Base-by-base conservation (phyloP, 1,140 invertebrate species). In the Cepaea nemoralis region DNA sequence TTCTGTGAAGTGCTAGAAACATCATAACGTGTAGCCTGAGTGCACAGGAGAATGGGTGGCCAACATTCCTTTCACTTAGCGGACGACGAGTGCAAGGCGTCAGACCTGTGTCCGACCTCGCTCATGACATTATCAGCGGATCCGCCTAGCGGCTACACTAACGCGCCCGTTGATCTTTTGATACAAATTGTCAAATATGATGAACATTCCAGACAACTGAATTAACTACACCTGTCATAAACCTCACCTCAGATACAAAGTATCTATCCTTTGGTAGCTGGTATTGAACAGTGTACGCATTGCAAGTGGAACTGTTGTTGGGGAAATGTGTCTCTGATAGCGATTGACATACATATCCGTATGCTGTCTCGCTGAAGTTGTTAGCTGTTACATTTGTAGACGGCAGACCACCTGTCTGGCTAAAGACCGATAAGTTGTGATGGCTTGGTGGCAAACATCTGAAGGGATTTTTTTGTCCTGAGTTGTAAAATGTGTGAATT, bases 381-480 rank as follows among this genome's bases (percentile, higher is more conserved):
- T 2, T 31, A 31, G 33, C 19, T 31, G 10, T 63, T 2, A 16
- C 12, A 31, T 16, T 16, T 31, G 19, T 31, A 31, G 27, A 22
- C 3, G 19, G 3, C 50, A 55, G 2, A 24, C 50, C 50, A 22
- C 19, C 50, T 22, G 3, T 10, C 16, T 55, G 8, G n/a, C 5
- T 24, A 8, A 22, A 27, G 5, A 35, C 37, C 24, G 69, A 39
- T 19, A 1, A 8, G 69, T 39, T 39, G 37, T 40, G 35, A 71
- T 14, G 16, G n/a, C 0, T 10, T 71, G 19, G 5, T 27, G 37
- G 8, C 6, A 3, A 24, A 71, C 69, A 71, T 27, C 6, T 10
- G 59, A 63, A 63, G 27, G 59, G 59, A 63, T 63, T 63, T 63
- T 63, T 63, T 27, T 63, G 59, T 31, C 59, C 59, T 63, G 59